Evolutionary conservation across 64 coral and sea anemone species (phyloP).

Genomic region (Stichodactyla helianthus): DNA sequence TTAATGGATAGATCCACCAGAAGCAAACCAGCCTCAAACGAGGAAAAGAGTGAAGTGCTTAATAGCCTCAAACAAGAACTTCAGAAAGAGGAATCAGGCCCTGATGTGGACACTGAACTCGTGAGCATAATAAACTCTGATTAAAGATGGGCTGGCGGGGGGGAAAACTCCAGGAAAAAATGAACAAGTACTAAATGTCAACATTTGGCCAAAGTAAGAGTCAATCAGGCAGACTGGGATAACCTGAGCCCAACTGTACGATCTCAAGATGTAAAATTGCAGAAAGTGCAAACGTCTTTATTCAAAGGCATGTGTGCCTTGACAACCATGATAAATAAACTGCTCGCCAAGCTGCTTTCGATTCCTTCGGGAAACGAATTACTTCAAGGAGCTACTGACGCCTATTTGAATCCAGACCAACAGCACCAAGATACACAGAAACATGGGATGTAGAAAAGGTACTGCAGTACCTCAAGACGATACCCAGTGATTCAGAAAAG

Average conservation of each 20-base stretch:
- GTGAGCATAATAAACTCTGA: conserved; percentile 24
- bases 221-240: conserved; percentile 30
- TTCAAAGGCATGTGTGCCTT: too few species aligned
- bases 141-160: conserved; percentile 30
- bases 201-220: conserved; percentile 17
- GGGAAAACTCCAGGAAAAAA: conserved; percentile 18
- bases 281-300: too few species aligned
- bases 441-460: too few species aligned
- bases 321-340: too few species aligned
- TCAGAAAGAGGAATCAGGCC: conserved; percentile 9
- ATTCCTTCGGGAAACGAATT: too few species aligned
- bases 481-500: too few species aligned
- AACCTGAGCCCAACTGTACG: conserved; percentile 1
- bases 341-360: too few species aligned
- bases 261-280: too few species aligned
- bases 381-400: conserved; percentile 40
- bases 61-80: conserved; percentile 24
- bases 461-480: too few species aligned
- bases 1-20: too few species aligned
- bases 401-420: too few species aligned
- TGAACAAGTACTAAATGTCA: conserved; percentile 4
- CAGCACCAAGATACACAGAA: too few species aligned
- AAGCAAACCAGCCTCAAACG: conserved; percentile 4
- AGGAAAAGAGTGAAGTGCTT: conserved; percentile 22
- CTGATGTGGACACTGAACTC: conserved; percentile 6